These are phyloP conservation scores for Poecilus cupreus DNA, from an alignment of 2,888 invertebrate species.

Conservation along the genomic window DNA sequence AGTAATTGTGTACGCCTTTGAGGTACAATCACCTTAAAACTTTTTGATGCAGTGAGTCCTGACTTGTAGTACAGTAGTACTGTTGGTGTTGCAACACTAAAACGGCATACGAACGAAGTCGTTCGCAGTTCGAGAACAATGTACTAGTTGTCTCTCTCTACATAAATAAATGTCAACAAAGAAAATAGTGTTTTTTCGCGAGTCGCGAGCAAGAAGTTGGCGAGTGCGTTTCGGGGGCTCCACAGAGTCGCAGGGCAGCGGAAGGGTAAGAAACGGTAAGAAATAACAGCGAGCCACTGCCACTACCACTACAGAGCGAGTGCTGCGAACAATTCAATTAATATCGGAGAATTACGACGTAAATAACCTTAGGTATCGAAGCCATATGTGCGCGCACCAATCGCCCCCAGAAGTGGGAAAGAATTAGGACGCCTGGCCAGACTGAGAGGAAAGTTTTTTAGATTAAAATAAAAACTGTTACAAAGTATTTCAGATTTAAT, in stretches of 20 bases:
- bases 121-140: conserved; percentile 38
- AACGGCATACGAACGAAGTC: conserved; percentile 3
- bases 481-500: conserved; percentile 31
- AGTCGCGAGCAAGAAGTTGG: conserved; percentile 15
- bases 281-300: conserved; percentile 14
- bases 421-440: not conserved
- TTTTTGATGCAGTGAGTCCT: not conserved
- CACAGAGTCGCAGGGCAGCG: not conserved
- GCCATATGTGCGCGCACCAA: not conserved
- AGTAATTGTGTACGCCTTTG: no score
- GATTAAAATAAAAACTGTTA: conserved; percentile 8
- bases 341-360: conserved; percentile 32
- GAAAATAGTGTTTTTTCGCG: conserved; percentile 31
- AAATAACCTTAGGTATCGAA: conserved; percentile 19
- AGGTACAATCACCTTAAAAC: not conserved
- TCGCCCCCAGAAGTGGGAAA: not conserved
- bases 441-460: not conserved
- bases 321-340: conserved; percentile 40
- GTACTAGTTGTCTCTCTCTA: conserved; percentile 41
- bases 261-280: not conserved
- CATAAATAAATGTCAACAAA: conserved; percentile 47
- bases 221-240: conserved; percentile 19
- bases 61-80: not conserved
- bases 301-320: conserved; percentile 18
- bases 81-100: conserved; percentile 20